Percentiles rank a stretch among this genome's conserved stretches.
phyloP scores from a whole-genome alignment of 2,113 vertebrate species.

The Sander lucioperca region DNA sequence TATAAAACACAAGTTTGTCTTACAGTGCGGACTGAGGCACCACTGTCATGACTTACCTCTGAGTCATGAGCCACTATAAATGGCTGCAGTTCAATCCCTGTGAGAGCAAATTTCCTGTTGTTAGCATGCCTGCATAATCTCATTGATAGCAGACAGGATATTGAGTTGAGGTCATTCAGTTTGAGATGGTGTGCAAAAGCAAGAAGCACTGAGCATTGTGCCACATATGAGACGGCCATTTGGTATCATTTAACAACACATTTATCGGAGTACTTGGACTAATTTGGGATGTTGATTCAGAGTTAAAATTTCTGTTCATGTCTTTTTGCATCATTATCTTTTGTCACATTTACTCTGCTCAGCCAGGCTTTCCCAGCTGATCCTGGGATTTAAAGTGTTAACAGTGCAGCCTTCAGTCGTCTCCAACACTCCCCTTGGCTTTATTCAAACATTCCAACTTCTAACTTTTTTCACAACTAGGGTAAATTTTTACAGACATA shows the following conservation, averaged over 20 bases:
- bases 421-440: neutral
- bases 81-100: conserved; percentile 66
- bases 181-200: conserved; percentile 28
- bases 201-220: neutral
- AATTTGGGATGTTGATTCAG: conserved; percentile 29
- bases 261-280: neutral
- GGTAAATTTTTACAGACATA: neutral
- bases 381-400: conserved; percentile 5
- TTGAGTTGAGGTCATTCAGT: conserved; percentile 67
- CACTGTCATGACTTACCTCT: conserved; percentile 53
- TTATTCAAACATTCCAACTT: neutral
- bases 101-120: conserved; percentile 76
- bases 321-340: neutral
- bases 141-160: conserved; percentile 79
- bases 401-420: neutral
- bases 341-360: neutral
- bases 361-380: neutral
- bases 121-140: conserved; percentile 75
- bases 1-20: conserved; percentile 28
- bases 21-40: conserved; percentile 24
- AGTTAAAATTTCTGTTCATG: neutral
- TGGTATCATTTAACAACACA: conserved; percentile 45
- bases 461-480: neutral
- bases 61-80: conserved; percentile 65
- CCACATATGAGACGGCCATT: conserved; percentile 44